These are phyloP conservation scores for Papilio aristodemus DNA, from an alignment of 1,140 invertebrate species.

Conservation along the genomic window DNA sequence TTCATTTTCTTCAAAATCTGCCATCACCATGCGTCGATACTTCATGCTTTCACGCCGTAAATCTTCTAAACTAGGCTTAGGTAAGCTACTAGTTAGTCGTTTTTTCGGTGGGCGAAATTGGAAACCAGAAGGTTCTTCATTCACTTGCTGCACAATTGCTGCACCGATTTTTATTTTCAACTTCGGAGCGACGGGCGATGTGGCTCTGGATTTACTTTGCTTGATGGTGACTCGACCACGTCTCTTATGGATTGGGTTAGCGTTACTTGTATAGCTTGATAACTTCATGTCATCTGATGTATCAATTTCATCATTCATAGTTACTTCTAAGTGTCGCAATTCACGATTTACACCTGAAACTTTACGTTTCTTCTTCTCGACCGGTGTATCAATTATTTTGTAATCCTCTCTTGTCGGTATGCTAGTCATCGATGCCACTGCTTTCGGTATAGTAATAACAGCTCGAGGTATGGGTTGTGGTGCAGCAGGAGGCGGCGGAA, in stretches of 20 bases:
- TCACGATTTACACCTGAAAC: slow-evolving; percentile 80
- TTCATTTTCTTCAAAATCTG: slow-evolving; percentile 85
- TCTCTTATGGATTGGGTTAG: slow-evolving; percentile 78
- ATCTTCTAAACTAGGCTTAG: slow-evolving; percentile 85
- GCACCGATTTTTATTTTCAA: slow-evolving; percentile 91
- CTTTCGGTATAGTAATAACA: slow-evolving; percentile 91
- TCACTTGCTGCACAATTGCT: slow-evolving; percentile 78
- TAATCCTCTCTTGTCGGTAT: slow-evolving; percentile 92
- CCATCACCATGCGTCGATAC: slow-evolving; percentile 90
- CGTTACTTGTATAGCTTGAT: slow-evolving; percentile 51
- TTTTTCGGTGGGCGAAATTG: slow-evolving; percentile 90
- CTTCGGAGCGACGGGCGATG: slow-evolving; percentile 83
- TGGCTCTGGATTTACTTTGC: slow-evolving; percentile 56
- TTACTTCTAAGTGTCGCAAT: slow-evolving; percentile 79
- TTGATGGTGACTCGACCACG: slow-evolving; percentile 77
- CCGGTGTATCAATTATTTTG: slow-evolving; percentile 83
- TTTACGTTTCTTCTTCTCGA: slow-evolving; percentile 86
- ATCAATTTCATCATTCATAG: slow-evolving; percentile 73
- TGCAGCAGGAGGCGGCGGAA: slow-evolving; percentile 81
- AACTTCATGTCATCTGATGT: slow-evolving; percentile 65
- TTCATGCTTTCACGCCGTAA: slow-evolving; percentile 92
- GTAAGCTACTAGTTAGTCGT: slow-evolving; percentile 83
- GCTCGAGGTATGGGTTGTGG: slow-evolving; percentile 85
- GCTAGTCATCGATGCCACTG: slow-evolving; percentile 91
- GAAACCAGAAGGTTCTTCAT: slow-evolving; percentile 77